Percentiles rank a stretch among this genome's conserved stretches.
Evolutionary conservation across 2,113 vertebrate species (phyloP).

Genomic region (Trogon surrucura): DNA sequence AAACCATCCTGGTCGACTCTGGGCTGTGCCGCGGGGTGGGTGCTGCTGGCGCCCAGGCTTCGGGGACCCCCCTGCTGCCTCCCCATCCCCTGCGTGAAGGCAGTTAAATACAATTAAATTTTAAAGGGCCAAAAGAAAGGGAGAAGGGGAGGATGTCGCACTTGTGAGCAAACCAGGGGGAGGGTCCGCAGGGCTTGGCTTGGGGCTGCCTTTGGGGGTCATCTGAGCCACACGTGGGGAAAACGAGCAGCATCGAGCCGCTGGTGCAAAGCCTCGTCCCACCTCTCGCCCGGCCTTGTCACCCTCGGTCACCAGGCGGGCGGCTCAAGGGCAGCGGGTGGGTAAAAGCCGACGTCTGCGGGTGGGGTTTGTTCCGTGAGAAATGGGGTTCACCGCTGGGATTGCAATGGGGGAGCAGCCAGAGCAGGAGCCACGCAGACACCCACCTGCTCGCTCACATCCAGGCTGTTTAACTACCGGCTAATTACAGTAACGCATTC

Average conservation of each 20-base stretch:
- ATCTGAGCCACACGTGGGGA: too few species aligned
- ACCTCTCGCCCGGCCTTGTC: neutral
- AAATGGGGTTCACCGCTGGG: neutral
- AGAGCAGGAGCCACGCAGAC: neutral
- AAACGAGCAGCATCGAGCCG: too few species aligned
- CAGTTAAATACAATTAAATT: fast-evolving
- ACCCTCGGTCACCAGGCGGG: fast-evolving
- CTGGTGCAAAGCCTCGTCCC: fast-evolving
- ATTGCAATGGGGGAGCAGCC: neutral
- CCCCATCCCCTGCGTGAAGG: fast-evolving
- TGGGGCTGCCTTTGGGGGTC: neutral
- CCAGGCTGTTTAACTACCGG: fast-evolving
- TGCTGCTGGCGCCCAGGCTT: neutral
- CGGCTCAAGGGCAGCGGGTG: neutral
- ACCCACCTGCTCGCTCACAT: fast-evolving
- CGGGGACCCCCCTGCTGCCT: fast-evolving
- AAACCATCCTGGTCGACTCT: fast-evolving
- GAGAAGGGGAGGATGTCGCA: fast-evolving
- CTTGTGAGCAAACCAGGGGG: fast-evolving
- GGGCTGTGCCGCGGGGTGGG: neutral
- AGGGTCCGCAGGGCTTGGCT: fast-evolving
- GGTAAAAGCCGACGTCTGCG: fast-evolving
- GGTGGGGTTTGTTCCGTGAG: neutral
- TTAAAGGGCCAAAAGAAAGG: fast-evolving
- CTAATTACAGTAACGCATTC: neutral